Evolutionary conservation across 2,888 invertebrate species (phyloP).

Genomic region (Allygus modestus): DNA sequence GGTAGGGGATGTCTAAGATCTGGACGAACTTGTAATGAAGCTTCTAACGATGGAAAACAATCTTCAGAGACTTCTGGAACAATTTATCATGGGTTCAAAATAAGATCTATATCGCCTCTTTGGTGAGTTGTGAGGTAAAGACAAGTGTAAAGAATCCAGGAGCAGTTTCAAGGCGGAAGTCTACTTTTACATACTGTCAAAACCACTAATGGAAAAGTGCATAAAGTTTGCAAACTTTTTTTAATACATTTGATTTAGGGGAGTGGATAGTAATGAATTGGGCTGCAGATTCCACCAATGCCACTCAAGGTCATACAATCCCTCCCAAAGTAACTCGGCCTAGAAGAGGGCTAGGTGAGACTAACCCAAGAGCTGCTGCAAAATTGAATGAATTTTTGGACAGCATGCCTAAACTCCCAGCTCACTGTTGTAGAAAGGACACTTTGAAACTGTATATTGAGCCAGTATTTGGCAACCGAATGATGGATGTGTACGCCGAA

Average conservation of each 20-base stretch:
- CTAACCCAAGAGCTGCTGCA: slow-evolving; percentile 2
- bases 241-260: slow-evolving; percentile 14
- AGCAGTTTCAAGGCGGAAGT: background rate
- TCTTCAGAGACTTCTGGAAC: background rate
- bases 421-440: slow-evolving; percentile 67
- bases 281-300: background rate
- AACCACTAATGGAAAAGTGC: slow-evolving; percentile 55
- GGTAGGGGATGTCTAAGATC: slow-evolving; percentile 11
- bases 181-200: slow-evolving; percentile 35
- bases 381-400: slow-evolving; percentile 39
- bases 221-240: background rate
- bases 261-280: background rate
- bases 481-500: slow-evolving; percentile 22
- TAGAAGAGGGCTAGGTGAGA: background rate
- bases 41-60: background rate
- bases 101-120: background rate
- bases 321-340: background rate
- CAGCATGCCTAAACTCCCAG: slow-evolving; percentile 65
- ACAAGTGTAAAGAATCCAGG: background rate
- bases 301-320: background rate
- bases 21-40: background rate
- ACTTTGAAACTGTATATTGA: slow-evolving; percentile 67
- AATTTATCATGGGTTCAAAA: slow-evolving; percentile 20
- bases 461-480: slow-evolving; percentile 60
- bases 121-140: background rate